A percentile compares a stretch with the other conserved stretches of the same genome.
Evolutionary conservation across 2,113 vertebrate species (phyloP).

Genomic region (Todiramphus saurophagus): DNA sequence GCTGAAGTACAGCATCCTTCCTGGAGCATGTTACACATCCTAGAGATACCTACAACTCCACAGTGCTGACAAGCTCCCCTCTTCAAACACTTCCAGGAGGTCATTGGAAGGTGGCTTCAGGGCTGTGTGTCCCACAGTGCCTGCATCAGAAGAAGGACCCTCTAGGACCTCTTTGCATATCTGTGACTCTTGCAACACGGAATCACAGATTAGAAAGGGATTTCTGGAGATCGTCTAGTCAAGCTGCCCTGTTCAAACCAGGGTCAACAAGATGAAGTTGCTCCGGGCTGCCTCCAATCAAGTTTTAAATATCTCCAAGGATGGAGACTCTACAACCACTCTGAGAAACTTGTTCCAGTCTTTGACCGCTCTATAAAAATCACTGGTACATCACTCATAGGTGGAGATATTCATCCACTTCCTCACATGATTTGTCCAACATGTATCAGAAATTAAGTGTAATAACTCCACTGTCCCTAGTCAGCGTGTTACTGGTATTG

Average conservation of each 20-base stretch:
- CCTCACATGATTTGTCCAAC: not conserved
- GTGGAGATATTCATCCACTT: not conserved
- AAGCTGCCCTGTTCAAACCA: not conserved
- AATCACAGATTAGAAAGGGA: not conserved
- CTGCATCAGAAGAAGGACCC: not conserved
- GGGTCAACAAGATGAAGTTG: not conserved
- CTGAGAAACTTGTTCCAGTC: not conserved
- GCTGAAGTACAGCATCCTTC: not conserved
- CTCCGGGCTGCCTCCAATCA: not conserved
- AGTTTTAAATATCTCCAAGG: not conserved
- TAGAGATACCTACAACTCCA: not conserved
- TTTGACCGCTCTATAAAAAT: not conserved
- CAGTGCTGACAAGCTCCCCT: rapidly evolving
- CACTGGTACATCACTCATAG: not conserved
- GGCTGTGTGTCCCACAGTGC: not conserved
- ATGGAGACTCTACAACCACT: not conserved
- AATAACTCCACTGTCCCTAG: not conserved
- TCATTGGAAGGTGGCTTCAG: not conserved
- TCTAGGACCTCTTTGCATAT: not conserved
- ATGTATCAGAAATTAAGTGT: not conserved
- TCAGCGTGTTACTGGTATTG: not conserved
- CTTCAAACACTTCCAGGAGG: not conserved
- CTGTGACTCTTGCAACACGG: not conserved
- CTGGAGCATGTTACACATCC: not conserved
- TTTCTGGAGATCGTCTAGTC: not conserved